These are phyloP conservation scores for Trissonchulus sp. DNA, from an alignment of 2,888 invertebrate species.

Conservation along the genomic window DNA sequence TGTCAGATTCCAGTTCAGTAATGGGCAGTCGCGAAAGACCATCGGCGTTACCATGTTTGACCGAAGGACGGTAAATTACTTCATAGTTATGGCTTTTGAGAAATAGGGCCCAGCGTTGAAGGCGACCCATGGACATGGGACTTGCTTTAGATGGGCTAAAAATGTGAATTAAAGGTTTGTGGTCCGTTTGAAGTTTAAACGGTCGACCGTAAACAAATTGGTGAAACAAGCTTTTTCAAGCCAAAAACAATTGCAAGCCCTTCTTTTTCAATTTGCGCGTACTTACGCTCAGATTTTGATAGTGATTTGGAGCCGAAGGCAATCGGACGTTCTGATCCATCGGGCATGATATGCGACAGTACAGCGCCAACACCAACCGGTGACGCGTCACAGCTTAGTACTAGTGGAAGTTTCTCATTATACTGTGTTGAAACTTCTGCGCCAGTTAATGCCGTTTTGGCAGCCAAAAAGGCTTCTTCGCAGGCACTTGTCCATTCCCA, in stretches of 20 bases:
- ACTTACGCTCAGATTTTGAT: background rate
- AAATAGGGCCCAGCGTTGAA: conserved; percentile 35
- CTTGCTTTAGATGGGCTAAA: conserved; percentile 34
- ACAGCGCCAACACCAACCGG: background rate
- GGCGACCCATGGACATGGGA: conserved; percentile 35
- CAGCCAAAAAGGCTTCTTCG: background rate
- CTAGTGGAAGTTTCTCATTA: background rate
- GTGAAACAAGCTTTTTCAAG: conserved; percentile 40
- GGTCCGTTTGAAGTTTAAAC: conserved; percentile 41
- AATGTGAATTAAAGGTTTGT: conserved; percentile 39
- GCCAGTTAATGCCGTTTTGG: background rate
- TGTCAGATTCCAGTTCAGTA: no score
- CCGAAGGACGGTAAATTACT: background rate
- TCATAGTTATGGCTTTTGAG: background rate
- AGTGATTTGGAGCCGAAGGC: background rate
- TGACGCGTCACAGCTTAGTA: background rate
- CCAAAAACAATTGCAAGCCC: conserved; percentile 25
- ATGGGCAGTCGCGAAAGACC: conserved; percentile 12
- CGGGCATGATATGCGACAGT: background rate
- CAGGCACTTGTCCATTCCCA: background rate
- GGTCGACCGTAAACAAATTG: conserved; percentile 41
- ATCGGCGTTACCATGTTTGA: background rate
- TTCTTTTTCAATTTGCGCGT: background rate
- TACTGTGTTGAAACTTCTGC: background rate
- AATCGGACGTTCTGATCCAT: background rate